Conservation (phyloP, 2,888 invertebrate species). For the Eumerus sabulonum region DNA sequence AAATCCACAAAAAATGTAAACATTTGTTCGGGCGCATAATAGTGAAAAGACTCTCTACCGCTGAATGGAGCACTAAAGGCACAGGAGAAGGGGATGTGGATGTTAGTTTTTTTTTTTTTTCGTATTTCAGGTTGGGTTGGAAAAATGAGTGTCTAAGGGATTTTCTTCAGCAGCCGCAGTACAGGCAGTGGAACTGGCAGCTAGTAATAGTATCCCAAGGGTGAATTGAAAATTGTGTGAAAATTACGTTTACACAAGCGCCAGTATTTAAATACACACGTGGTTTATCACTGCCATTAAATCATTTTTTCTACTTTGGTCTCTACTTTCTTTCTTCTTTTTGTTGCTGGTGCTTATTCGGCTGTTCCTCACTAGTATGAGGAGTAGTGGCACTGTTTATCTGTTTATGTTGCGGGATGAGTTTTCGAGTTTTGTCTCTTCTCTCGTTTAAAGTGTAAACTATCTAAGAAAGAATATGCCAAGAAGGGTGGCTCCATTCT, state of each 20-base stretch:
- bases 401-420: conserved; percentile 7
- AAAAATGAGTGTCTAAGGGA: conserved; percentile 65
- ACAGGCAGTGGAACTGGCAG: not conserved
- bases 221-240: conserved; percentile 69
- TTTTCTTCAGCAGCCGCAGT: conserved; percentile 35
- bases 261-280: conserved; percentile 79
- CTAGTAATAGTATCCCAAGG: not conserved
- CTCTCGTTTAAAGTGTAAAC: conserved; percentile 33
- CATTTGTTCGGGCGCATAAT: conserved; percentile 58
- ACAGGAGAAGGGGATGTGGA: conserved; percentile 17
- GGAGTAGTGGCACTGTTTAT: not conserved
- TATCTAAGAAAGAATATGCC: conserved; percentile 43
- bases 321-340: not conserved
- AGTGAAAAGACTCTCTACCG: conserved; percentile 27
- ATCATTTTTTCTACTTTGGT: conserved; percentile 72
- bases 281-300: conserved; percentile 79
- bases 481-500: too few relatives aligned
- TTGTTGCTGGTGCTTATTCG: too few relatives aligned
- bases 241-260: conserved; percentile 79
- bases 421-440: conserved; percentile 34
- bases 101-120: too few relatives aligned
- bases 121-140: conserved; percentile 12
- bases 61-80: not conserved
- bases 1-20: conserved; percentile 60
- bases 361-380: not conserved